Conservation (phyloP, 2,797 vertebrate genomes). For the Clangula hyemalis region DNA sequence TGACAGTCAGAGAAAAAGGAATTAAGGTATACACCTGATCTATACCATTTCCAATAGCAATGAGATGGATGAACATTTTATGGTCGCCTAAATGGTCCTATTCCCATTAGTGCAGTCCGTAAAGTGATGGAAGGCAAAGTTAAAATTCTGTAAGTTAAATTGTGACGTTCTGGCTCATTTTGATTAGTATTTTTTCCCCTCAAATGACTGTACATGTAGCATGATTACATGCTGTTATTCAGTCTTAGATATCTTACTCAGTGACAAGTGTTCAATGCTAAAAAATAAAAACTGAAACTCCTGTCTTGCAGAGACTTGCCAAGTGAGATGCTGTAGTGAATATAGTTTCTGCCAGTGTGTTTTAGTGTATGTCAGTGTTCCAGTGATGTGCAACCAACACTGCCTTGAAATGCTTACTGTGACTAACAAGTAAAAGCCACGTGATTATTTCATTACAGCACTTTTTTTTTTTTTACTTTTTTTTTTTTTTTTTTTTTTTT, state of each 20-base stretch:
- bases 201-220: not conserved
- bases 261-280: not conserved
- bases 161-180: not conserved
- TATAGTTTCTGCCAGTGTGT: not conserved
- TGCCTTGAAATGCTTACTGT: not conserved
- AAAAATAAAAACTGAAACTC: not conserved
- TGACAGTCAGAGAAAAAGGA: not conserved
- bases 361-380: not conserved
- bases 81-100: not conserved
- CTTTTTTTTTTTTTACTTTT: not conserved
- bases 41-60: not conserved
- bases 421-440: not conserved
- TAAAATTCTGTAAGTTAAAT: not conserved
- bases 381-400: not conserved
- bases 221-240: not conserved
- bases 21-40: not conserved
- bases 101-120: not conserved
- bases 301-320: not conserved
- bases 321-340: not conserved
- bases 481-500: not conserved
- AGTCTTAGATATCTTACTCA: not conserved
- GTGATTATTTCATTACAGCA: not conserved
- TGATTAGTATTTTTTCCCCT: not conserved
- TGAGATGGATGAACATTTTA: not conserved
- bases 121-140: not conserved